Evolutionary conservation across 2,888 invertebrate species (phyloP).

Genomic region (Stegana nigrithorax): DNA sequence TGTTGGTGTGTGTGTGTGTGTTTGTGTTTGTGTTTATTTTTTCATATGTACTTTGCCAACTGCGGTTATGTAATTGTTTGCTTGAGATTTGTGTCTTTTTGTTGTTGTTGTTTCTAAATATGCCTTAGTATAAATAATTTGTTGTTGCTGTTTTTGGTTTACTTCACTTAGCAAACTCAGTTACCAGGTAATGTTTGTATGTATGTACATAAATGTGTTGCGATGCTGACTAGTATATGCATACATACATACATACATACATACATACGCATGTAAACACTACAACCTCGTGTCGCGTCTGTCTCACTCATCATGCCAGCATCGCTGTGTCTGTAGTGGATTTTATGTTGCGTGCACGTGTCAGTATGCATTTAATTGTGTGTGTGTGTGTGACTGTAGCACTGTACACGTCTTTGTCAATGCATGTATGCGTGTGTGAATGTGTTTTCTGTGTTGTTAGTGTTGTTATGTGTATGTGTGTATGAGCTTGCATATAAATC

Average conservation of each 20-base stretch:
- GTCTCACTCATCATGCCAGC: not conserved
- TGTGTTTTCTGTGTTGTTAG: not conserved
- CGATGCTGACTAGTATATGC: too few species aligned
- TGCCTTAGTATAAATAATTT: too few species aligned
- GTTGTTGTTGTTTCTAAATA: too few species aligned
- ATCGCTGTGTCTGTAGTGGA: not conserved
- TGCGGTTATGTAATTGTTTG: too few species aligned
- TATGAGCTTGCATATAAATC: conserved; percentile 12
- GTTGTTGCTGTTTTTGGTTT: too few species aligned
- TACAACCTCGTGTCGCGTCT: too few species aligned
- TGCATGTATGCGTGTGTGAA: not conserved
- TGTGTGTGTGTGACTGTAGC: not conserved
- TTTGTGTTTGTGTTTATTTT: too few species aligned
- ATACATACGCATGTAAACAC: not conserved
- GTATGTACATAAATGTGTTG: conserved; percentile 1
- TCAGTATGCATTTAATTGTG: not conserved
- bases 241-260: not conserved
- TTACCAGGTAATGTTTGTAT: conserved; percentile 21
- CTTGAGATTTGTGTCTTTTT: too few species aligned
- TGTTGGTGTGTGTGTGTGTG: conserved; percentile 18
- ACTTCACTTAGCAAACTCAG: too few species aligned
- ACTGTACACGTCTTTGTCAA: not conserved
- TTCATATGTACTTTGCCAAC: too few species aligned
- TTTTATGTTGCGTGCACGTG: not conserved
- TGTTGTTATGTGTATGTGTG: conserved; percentile 10